phyloP scores from a whole-genome alignment of 2,797 vertebrate species.

The Acridotheres tristis region DNA sequence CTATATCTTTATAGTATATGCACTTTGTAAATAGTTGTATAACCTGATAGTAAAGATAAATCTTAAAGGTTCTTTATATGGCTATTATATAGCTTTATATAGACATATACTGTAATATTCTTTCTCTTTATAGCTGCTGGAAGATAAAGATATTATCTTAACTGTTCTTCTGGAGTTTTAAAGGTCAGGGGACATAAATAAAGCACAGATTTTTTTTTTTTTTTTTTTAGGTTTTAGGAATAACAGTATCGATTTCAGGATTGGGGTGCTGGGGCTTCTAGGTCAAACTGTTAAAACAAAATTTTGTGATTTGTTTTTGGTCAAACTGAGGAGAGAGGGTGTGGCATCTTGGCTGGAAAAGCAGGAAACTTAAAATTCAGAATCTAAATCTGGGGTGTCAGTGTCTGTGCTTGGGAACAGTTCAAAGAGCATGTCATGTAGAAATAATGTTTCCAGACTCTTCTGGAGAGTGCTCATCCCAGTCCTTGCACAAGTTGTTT shows the following conservation, averaged over 20 bases:
- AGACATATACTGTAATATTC: neutral
- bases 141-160: neutral
- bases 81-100: neutral
- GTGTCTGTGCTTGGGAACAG: neutral
- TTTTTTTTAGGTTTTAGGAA: neutral
- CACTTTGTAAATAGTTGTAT: conserved; percentile 1
- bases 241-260: neutral
- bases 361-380: neutral
- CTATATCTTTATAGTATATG: neutral
- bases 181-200: neutral
- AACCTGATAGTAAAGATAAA: neutral
- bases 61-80: neutral
- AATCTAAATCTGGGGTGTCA: neutral
- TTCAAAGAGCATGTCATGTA: neutral
- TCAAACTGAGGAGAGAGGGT: neutral
- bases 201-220: fast-evolving
- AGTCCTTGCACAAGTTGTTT: neutral
- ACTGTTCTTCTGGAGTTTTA: neutral
- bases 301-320: neutral
- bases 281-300: neutral
- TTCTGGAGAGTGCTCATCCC: neutral
- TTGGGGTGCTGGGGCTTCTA: neutral
- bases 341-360: neutral
- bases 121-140: neutral
- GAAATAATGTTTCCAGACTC: neutral